Evolutionary conservation across 2,113 vertebrate species (phyloP).

Genomic region (Marcusenius ussheri): DNA sequence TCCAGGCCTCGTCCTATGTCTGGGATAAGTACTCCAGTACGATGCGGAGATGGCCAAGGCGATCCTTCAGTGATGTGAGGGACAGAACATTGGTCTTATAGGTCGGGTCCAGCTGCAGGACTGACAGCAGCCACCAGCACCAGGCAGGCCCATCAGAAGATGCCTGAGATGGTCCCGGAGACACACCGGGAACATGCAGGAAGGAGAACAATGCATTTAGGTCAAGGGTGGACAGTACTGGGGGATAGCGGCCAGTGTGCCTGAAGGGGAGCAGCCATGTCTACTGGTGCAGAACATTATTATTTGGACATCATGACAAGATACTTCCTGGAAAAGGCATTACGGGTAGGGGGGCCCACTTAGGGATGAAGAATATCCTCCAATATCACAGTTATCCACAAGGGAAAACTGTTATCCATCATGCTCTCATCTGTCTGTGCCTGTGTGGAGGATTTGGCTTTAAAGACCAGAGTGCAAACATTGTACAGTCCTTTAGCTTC

Average conservation of each 20-base stretch:
- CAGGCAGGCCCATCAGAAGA: slow-evolving; percentile 63
- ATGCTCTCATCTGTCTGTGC: neutral
- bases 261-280: neutral
- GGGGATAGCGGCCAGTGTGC: neutral
- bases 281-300: neutral
- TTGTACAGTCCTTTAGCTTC: neutral
- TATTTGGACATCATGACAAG: neutral
- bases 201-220: neutral
- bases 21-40: slow-evolving; percentile 69
- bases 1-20: slow-evolving; percentile 42
- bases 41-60: slow-evolving; percentile 67
- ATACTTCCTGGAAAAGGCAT: neutral
- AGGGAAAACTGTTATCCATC: neutral
- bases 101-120: slow-evolving; percentile 66
- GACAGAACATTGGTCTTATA: slow-evolving; percentile 73
- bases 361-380: neutral
- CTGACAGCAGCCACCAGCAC: slow-evolving; percentile 75
- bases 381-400: neutral
- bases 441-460: neutral
- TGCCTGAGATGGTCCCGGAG: slow-evolving; percentile 39
- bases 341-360: neutral
- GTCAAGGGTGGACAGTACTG: neutral
- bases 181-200: neutral
- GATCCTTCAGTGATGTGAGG: slow-evolving; percentile 65
- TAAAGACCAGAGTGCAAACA: neutral